phyloP scores from a whole-genome alignment of 2,888 invertebrate species.

The Drosophila peninsularis region DNA sequence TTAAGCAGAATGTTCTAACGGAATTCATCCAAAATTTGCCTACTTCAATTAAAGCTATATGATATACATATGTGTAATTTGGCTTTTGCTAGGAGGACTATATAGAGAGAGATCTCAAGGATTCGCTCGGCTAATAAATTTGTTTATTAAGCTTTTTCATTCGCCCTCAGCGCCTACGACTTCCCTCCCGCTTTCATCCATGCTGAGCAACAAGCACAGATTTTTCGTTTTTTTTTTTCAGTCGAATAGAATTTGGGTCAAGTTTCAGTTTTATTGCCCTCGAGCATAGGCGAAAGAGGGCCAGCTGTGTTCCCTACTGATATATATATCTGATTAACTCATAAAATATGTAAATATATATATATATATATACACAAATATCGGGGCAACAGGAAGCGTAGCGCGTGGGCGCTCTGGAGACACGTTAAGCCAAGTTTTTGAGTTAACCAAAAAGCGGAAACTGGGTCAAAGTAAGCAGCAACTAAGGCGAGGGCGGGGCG shows the following conservation, averaged over 20 bases:
- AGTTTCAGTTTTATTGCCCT: conserved; percentile 76
- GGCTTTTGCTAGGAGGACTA: no score
- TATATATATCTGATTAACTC: conserved; percentile 69
- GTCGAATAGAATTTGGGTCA: conserved; percentile 73
- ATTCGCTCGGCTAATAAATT: background rate
- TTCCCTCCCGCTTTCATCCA: background rate
- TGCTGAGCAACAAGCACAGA: conserved; percentile 30
- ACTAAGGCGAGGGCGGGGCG: conserved; percentile 2
- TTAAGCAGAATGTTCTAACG: no score
- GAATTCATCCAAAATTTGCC: no score
- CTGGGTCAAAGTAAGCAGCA: conserved; percentile 43
- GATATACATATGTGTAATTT: no score
- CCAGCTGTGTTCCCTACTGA: background rate
- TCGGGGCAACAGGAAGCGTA: conserved; percentile 25
- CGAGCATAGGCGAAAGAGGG: conserved; percentile 3
- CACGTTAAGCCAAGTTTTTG: conserved; percentile 45
- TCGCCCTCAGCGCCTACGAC: background rate
- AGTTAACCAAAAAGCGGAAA: conserved; percentile 76
- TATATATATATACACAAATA: no score
- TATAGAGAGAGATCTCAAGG: conserved; percentile 1
- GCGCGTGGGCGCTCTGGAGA: conserved; percentile 33
- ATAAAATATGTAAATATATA: conserved; percentile 71
- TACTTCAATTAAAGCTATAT: background rate
- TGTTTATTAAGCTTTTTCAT: background rate
- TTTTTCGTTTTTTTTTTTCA: conserved; percentile 48